Evolutionary conservation across 2,888 invertebrate species (phyloP), one percentile per base, ranked within the genome.

Genomic region (Conistra vaccinii): DNA sequence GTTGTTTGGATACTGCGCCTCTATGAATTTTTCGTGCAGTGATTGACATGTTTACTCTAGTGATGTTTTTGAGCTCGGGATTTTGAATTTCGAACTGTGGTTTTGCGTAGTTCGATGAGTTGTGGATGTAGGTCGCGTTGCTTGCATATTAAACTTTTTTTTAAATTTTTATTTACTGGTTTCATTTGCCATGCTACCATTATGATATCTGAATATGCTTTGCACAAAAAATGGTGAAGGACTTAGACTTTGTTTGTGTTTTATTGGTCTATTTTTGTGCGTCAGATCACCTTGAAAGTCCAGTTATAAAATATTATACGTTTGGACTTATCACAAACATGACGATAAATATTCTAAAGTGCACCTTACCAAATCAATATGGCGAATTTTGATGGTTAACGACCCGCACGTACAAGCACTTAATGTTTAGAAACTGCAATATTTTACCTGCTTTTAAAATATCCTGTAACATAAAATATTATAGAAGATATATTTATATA

Each of bases 1-100:
- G 78, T 85, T 76, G 84, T 85, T 79, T 73, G 73, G 77, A 85
- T 74, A 80, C 53, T 80, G 82, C 67, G 77, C 58, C 77, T 73
- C 61, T 68, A 77, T 85, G 69, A 74, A 65, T 70, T 76, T 76
- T 81, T 75, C 32, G 71, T 69, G 58, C 48, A 57, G 35, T 85
- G 78, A 85, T 82, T 83, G 82, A 82, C 84, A 71, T 84, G 62
- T 81, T 84, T 80, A 58, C 53, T 62, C 6, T 66, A 48, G 69
- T 61, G 61, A 58, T 42, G 68, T 73, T 79, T 67, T 66, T 45
- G 14, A 55, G 39, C 14, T 26, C 1, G 23, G 55, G 4, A 35
- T 66, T 80, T 60, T 48, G 48, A 78, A 55, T 78, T 69, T 67
- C 9, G 23, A 48, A 53, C 20, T 55, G 14, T 5, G 17, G 20